These are phyloP conservation scores for Trigoniulus corallinus DNA, from an alignment of 1,140 invertebrate genomes.

Conservation along the genomic window DNA sequence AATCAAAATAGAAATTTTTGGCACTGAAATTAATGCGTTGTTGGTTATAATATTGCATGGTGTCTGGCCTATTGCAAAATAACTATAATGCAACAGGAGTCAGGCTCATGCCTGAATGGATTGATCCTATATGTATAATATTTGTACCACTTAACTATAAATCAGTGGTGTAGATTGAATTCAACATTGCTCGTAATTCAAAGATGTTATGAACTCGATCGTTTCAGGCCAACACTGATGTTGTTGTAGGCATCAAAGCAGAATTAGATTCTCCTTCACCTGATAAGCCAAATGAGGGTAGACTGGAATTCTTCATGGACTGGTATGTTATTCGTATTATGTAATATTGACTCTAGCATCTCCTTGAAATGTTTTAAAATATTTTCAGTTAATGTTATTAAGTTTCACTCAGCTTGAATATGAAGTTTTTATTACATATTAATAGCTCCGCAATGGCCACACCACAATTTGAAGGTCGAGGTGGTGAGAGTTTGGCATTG, in stretches of 20 bases:
- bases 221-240: slow-evolving; percentile 68
- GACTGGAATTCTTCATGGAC: slow-evolving; percentile 89
- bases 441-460: slow-evolving; percentile 82
- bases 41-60: too few species aligned
- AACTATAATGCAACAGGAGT: too few species aligned
- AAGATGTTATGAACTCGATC: not conserved
- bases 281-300: slow-evolving; percentile 58
- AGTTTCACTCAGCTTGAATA: not conserved
- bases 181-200: too few species aligned
- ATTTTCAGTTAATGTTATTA: not conserved
- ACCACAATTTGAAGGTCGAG: slow-evolving; percentile 86
- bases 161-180: too few species aligned
- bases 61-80: too few species aligned
- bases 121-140: too few species aligned
- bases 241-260: slow-evolving; percentile 81
- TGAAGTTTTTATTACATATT: slow-evolving; percentile 11
- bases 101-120: too few species aligned
- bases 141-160: too few species aligned
- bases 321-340: slow-evolving; percentile 39
- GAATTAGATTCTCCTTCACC: slow-evolving; percentile 65
- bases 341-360: not conserved
- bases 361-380: too few species aligned
- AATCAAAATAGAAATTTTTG: too few species aligned
- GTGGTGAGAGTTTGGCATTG: slow-evolving; percentile 71
- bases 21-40: too few species aligned